phyloP scores from a whole-genome alignment of 2,797 vertebrate genomes.

The Galagoides demidoff region DNA sequence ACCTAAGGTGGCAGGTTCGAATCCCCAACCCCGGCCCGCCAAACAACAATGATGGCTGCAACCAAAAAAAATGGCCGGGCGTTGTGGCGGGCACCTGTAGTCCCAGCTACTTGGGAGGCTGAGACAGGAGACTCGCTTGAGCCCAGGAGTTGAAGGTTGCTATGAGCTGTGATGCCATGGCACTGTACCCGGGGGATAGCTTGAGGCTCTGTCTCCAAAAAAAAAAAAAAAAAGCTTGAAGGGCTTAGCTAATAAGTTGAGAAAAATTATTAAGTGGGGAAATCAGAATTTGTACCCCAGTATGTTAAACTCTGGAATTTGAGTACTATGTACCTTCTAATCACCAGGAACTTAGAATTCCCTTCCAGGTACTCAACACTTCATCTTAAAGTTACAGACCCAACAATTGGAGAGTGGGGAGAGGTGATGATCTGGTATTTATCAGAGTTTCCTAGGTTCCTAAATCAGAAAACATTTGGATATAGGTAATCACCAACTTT shows the following conservation, averaged over 20 bases:
- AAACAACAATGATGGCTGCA: too few species aligned
- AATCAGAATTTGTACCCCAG: not conserved
- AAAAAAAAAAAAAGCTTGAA: not conserved
- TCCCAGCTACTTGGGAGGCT: too few species aligned
- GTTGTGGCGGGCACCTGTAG: too few species aligned
- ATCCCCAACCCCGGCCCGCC: too few species aligned
- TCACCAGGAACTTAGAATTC: not conserved
- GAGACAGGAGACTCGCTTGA: too few species aligned
- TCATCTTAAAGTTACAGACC: not conserved
- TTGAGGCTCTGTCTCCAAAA: too few species aligned
- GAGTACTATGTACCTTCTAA: not conserved
- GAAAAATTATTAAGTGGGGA: not conserved
- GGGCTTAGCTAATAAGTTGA: not conserved
- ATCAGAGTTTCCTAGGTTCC: not conserved
- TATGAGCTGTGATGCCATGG: too few species aligned
- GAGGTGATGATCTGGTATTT: not conserved
- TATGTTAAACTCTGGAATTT: not conserved
- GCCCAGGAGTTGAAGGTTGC: too few species aligned
- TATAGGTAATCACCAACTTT: not conserved
- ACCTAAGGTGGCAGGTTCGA: too few species aligned
- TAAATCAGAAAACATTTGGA: slow-evolving; percentile 1
- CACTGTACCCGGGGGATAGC: too few species aligned
- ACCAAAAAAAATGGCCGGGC: too few species aligned
- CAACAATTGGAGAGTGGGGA: not conserved
- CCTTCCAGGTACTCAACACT: not conserved